Percentiles rank a stretch among this genome's conserved stretches.
phyloP scores from a whole-genome alignment of 2,113 vertebrate genomes.

The Zosterops hypoxanthus region DNA sequence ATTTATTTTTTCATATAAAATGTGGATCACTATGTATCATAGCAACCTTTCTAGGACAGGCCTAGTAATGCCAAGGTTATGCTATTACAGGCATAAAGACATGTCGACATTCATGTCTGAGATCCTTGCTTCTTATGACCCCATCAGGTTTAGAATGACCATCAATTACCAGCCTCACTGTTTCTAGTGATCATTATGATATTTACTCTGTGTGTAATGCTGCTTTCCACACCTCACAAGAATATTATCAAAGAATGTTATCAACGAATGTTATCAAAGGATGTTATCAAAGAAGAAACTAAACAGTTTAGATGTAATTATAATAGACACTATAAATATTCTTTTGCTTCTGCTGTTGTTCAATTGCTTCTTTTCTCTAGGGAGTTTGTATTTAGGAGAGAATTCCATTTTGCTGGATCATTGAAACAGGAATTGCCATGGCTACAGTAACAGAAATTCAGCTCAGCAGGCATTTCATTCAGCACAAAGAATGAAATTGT shows the following conservation, averaged over 20 bases:
- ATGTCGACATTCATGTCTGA: neutral
- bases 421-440: conserved; percentile 33
- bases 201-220: neutral
- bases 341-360: neutral
- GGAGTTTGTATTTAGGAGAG: neutral
- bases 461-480: neutral
- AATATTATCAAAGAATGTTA: neutral
- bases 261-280: neutral
- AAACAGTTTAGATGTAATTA: neutral
- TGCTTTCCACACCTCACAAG: neutral
- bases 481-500: neutral
- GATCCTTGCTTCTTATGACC: neutral
- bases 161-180: neutral
- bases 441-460: conserved; percentile 16
- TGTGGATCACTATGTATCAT: neutral
- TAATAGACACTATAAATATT: neutral
- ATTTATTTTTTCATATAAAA: neutral
- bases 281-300: neutral
- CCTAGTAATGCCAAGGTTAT: neutral
- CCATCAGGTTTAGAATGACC: neutral
- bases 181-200: neutral
- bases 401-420: conserved; percentile 24
- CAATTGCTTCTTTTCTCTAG: conserved; percentile 2
- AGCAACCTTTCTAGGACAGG: neutral
- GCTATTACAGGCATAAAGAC: neutral